Conservation (phyloP, 2,888 invertebrate genomes). For the Adelphocoris suturalis region DNA sequence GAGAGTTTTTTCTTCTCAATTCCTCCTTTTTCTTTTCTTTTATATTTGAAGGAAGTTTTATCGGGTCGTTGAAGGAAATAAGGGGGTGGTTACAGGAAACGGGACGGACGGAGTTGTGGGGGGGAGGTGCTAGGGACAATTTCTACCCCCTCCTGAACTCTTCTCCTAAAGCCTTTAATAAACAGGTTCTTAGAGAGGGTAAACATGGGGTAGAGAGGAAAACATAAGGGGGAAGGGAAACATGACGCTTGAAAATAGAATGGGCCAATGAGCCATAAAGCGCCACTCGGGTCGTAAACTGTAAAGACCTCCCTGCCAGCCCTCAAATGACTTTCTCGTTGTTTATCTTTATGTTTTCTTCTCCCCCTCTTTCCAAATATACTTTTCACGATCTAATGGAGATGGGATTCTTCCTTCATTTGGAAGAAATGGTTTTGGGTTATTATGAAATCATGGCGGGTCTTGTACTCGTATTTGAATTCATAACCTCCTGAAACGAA, state of each 20-base stretch:
- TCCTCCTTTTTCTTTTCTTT: background rate
- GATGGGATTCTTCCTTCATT: no score
- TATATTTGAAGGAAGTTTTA: conserved; percentile 27
- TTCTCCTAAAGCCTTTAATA: conserved; percentile 22
- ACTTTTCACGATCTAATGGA: background rate
- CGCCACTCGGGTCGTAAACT: conserved; percentile 1
- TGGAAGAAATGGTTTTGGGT: no score
- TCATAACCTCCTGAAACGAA: no score
- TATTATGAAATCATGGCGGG: no score
- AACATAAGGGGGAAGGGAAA: conserved; percentile 19
- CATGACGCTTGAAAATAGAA: conserved; percentile 21
- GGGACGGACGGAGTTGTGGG: background rate
- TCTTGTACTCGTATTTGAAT: no score
- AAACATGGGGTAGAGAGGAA: background rate
- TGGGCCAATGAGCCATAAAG: conserved; percentile 31
- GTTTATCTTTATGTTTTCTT: background rate
- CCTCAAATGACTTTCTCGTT: conserved; percentile 20
- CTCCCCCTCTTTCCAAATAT: background rate
- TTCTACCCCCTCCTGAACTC: no score
- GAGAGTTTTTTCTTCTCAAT: background rate
- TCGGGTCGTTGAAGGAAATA: conserved; percentile 16
- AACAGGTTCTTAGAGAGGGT: conserved; percentile 10
- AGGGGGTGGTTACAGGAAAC: background rate
- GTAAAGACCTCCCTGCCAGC: conserved; percentile 34
- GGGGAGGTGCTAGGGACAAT: background rate